A percentile compares a stretch with the other conserved stretches of the same genome.
Evolutionary conservation across 2,113 vertebrate genomes (phyloP).

Genomic region (Lagopus muta): DNA sequence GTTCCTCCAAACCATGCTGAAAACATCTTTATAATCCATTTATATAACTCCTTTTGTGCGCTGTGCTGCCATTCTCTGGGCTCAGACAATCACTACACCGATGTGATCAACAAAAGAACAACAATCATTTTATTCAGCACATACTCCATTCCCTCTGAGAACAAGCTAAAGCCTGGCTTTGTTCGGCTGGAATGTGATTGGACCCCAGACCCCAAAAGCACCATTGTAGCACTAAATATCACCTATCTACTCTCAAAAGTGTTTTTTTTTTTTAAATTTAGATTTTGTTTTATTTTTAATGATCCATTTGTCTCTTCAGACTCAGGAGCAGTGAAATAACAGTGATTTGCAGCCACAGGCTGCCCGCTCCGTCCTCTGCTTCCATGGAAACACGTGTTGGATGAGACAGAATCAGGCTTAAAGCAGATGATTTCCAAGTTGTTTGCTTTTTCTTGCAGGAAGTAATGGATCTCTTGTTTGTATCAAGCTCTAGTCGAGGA

Average conservation of each 20-base stretch:
- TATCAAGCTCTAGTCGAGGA: background rate
- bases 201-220: background rate
- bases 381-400: slow-evolving; percentile 67
- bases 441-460: background rate
- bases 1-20: background rate
- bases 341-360: slow-evolving; percentile 55
- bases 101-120: slow-evolving; percentile 40
- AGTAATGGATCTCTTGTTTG: background rate
- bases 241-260: background rate
- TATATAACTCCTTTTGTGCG: slow-evolving; percentile 42
- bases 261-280: background rate
- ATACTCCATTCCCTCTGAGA: background rate
- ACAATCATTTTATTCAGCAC: background rate
- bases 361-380: slow-evolving; percentile 47
- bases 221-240: background rate
- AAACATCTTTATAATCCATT: slow-evolving; percentile 24
- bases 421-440: slow-evolving; percentile 27
- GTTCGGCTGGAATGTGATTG: background rate
- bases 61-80: background rate
- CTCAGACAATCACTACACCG: slow-evolving; percentile 15
- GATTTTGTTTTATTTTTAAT: slow-evolving; percentile 47
- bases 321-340: background rate
- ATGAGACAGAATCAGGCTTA: background rate
- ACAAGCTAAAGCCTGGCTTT: background rate
- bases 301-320: slow-evolving; percentile 34